Conservation (phyloP, 2,797 vertebrate species). For the Naso thynnoides region DNA sequence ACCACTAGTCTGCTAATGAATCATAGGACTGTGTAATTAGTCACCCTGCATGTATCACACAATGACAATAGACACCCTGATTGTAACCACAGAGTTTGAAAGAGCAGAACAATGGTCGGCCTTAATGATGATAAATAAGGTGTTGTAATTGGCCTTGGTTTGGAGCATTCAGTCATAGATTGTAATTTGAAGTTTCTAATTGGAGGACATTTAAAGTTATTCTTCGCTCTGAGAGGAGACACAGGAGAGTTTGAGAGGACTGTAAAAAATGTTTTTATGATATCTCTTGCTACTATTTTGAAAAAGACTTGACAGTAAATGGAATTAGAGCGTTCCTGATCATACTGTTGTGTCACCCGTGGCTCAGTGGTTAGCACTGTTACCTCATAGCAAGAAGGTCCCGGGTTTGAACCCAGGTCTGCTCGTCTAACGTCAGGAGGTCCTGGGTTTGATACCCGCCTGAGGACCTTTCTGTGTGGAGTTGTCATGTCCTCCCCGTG, state of each 20-base stretch:
- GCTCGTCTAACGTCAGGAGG: no score
- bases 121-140: slow-evolving; percentile 85
- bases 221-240: slow-evolving; percentile 54
- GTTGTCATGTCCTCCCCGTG: no score
- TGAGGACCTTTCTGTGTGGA: no score
- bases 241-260: slow-evolving; percentile 44
- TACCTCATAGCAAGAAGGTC: no score
- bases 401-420: no score
- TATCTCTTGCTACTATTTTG: slow-evolving; percentile 53
- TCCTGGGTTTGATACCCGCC: no score
- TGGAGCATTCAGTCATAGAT: slow-evolving; percentile 73
- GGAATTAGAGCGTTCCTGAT: slow-evolving; percentile 48
- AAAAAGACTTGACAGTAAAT: slow-evolving; percentile 52
- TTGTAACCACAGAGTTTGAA: slow-evolving; percentile 82
- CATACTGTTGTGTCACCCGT: slow-evolving; percentile 48
- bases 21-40: slow-evolving; percentile 81
- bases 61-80: slow-evolving; percentile 83
- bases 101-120: slow-evolving; percentile 82
- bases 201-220: slow-evolving; percentile 76
- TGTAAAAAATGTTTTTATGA: slow-evolving; percentile 59
- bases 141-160: slow-evolving; percentile 82
- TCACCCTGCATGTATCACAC: slow-evolving; percentile 73
- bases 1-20: slow-evolving; percentile 79
- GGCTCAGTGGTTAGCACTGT: no score
- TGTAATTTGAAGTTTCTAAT: slow-evolving; percentile 78